phyloP scores from a whole-genome alignment of 2,888 invertebrate species.

The Parnassius smintheus region DNA sequence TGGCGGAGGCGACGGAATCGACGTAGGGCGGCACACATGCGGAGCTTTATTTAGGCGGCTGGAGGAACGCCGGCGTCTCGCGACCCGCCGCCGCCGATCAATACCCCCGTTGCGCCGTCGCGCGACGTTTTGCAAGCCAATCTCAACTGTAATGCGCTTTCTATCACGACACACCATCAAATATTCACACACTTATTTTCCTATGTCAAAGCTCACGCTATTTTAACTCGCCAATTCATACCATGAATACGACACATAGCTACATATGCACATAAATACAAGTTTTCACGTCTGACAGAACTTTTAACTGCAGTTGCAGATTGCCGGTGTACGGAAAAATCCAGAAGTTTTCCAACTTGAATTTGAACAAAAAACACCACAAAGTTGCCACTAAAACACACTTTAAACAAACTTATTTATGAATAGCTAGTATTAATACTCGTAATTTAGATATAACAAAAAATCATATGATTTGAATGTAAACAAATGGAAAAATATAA shows the following conservation, averaged over 20 bases:
- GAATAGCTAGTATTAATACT: neutral
- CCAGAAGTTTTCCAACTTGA: neutral
- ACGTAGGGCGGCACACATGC: conserved; percentile 73
- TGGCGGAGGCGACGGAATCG: conserved; percentile 39
- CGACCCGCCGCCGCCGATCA: conserved; percentile 76
- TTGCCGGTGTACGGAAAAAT: neutral
- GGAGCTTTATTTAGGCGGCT: conserved; percentile 79
- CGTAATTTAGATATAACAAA: conserved; percentile 33
- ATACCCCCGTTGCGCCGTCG: conserved; percentile 78
- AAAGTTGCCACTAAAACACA: neutral
- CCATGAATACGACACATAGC: conserved; percentile 5
- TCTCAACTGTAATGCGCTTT: conserved; percentile 68
- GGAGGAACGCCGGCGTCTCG: conserved; percentile 76
- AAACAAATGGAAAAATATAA: conserved; percentile 57
- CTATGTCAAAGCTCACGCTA: conserved; percentile 56
- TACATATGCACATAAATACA: neutral
- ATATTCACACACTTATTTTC: conserved; percentile 76
- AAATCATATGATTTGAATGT: conserved; percentile 60
- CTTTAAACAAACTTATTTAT: neutral
- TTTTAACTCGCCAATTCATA: conserved; percentile 17
- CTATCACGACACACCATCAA: conserved; percentile 74
- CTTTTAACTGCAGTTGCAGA: neutral
- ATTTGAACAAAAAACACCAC: neutral
- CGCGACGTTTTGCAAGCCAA: conserved; percentile 66
- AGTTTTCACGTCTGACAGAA: neutral